phyloP scores from a whole-genome alignment of 2,113 vertebrate genomes.

The Callopanchax toddi region DNA sequence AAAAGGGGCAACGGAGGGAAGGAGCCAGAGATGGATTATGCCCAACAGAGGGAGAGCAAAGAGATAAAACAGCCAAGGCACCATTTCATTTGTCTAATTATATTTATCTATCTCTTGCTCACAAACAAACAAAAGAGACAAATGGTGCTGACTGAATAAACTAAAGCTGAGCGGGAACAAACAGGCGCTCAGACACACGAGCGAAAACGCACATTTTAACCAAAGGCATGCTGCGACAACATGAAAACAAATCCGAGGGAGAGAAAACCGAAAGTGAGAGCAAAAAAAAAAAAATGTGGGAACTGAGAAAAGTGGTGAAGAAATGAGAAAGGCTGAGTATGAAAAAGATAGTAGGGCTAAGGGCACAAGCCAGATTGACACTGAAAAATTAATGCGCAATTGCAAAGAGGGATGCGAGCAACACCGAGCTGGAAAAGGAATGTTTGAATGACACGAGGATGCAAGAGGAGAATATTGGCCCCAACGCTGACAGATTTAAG shows the following conservation, averaged over 20 bases:
- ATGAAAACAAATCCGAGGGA: conserved; percentile 45
- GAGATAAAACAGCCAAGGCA: conserved; percentile 64
- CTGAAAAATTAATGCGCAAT: conserved; percentile 83
- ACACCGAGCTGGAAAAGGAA: conserved; percentile 48
- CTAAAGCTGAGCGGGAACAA: conserved; percentile 35
- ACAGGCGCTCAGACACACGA: conserved; percentile 25
- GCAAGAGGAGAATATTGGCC: conserved; percentile 56
- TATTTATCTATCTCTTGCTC: conserved; percentile 73
- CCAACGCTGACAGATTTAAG: conserved; percentile 70
- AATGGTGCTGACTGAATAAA: conserved; percentile 60
- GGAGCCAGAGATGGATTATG: conserved; percentile 66
- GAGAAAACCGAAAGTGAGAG: conserved; percentile 7
- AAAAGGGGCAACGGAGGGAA: conserved; percentile 51
- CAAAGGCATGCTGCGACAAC: conserved; percentile 33
- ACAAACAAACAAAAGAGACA: conserved; percentile 75
- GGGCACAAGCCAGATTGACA: conserved; percentile 78
- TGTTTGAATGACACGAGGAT: conserved; percentile 65
- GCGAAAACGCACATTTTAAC: conserved; percentile 44
- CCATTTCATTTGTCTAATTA: conserved; percentile 80
- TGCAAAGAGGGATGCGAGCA: conserved; percentile 55
- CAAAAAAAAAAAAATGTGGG: conserved; percentile 38
- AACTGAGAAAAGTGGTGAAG: conserved; percentile 44
- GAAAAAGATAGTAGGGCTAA: conserved; percentile 58
- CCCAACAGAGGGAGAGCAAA: conserved; percentile 55
- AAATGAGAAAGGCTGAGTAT: conserved; percentile 58